Conservation (phyloP, 2,888 invertebrate genomes). For the Dasysyrphus albostriatus region DNA sequence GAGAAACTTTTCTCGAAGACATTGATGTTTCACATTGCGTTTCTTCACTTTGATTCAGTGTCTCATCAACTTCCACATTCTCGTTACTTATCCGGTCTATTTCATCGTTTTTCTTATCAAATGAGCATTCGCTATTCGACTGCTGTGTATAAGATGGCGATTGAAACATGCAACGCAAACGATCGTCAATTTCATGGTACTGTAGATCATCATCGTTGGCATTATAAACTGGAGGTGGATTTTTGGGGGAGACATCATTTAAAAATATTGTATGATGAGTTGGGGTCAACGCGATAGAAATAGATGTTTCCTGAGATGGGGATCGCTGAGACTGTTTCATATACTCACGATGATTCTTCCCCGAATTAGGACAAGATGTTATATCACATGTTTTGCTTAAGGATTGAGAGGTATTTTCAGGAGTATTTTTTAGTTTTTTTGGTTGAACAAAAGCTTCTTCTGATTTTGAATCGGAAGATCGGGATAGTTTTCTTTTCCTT, state of each 20-base stretch:
- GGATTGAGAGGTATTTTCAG: neutral
- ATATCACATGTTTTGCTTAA: neutral
- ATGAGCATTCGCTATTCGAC: neutral
- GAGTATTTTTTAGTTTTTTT: slow-evolving; percentile 11
- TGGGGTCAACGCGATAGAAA: slow-evolving; percentile 39
- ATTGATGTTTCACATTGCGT: slow-evolving; percentile 53
- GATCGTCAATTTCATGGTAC: slow-evolving; percentile 77
- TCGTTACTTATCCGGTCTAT: neutral
- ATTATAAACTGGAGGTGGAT: slow-evolving; percentile 52
- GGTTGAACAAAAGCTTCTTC: neutral
- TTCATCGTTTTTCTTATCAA: neutral
- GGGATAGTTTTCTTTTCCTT: slow-evolving; percentile 38
- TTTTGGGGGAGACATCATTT: slow-evolving; percentile 56
- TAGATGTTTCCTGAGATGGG: slow-evolving; percentile 12
- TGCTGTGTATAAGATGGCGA: slow-evolving; percentile 72
- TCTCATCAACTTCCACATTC: slow-evolving; percentile 33
- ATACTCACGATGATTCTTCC: neutral
- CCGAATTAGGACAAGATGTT: neutral
- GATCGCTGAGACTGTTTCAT: neutral
- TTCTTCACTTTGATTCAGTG: slow-evolving; percentile 31
- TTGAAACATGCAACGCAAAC: slow-evolving; percentile 77
- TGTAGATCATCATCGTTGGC: slow-evolving; percentile 75
- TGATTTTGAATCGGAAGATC: slow-evolving; percentile 3
- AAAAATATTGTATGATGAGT: slow-evolving; percentile 76
- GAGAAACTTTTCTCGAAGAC: slow-evolving; percentile 75